Percentiles rank a stretch among this genome's conserved stretches.
Conservation (phyloP, 2,797 vertebrate species). For the Tapera naevia region DNA sequence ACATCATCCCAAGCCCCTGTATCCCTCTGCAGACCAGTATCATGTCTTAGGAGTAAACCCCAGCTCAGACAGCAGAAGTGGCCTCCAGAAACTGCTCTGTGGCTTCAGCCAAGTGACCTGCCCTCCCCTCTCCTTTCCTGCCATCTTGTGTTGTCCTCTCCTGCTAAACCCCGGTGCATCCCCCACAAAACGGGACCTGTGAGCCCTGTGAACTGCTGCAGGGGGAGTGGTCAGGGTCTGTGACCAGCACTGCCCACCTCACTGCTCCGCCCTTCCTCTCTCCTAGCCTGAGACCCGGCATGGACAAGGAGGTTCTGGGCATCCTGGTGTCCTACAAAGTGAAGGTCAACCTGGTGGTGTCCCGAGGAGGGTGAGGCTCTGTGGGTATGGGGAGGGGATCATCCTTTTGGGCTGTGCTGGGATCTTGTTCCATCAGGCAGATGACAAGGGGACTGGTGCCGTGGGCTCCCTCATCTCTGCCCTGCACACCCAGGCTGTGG, state of each 20-base stretch:
- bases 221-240: not conserved
- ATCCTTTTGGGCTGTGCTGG: not conserved
- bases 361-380: conserved; percentile 82
- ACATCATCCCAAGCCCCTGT: not conserved
- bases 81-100: not conserved
- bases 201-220: not conserved
- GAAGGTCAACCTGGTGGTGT: conserved; percentile 84
- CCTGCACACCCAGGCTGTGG: rapidly evolving
- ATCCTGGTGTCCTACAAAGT: conserved; percentile 91
- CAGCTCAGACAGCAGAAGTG: not conserved
- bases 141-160: not conserved
- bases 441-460: not conserved
- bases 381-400: rapidly evolving
- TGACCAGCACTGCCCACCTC: not conserved
- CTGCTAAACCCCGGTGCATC: not conserved
- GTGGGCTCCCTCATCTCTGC: not conserved
- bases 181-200: rapidly evolving
- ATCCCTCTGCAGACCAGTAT: not conserved
- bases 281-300: conserved; percentile 78
- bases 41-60: not conserved
- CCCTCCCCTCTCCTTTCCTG: not conserved
- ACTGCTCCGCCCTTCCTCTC: not conserved
- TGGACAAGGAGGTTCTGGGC: conserved; percentile 87
- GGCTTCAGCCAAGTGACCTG: not conserved
- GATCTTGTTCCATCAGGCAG: rapidly evolving